Evolutionary conservation across 2,888 invertebrate genomes (phyloP), one percentile per base, ranked within the genome.

Genomic region (Cephus pulcher): DNA sequence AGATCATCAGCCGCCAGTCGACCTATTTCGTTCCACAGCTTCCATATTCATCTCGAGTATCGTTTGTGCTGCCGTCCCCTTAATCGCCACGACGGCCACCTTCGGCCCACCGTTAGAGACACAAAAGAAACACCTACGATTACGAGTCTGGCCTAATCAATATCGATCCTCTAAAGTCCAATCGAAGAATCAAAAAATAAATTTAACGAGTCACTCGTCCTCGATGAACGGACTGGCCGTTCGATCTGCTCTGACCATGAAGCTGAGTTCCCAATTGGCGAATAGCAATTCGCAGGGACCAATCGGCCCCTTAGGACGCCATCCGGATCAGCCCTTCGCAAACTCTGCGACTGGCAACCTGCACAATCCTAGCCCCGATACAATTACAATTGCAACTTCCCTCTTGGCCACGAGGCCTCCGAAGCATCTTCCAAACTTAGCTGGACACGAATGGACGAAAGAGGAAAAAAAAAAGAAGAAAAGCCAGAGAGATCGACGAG

Each of bases 391-490:
- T 23, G 23, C 9, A 23, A 23, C 56, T 56, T 6, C 40, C 40
- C 15, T 6, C 15, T 6, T 15, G 40, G 1, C 6, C 15, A 40
- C 40, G 40, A 40, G 15, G 15, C 15, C 40, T 15, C 15, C 15
- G 40, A 6, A 15, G 40, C 15, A 40, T 40, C 70, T 15, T 56
- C 23, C 34, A 75, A 73, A 71, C 73, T 73, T 12, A 34, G 73
- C 37, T 40, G 70, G 12, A 33, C 11, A 40, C 23, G 70, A 75
- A 35, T 68, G 32, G 37, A 79, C 11, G 12, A 34, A 35, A 35
- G 12, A 77, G 77, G 68, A 73, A 69, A 69, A 56, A 69, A 56
- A 75, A 69, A 40, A 34, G 69, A 34, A 4, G 68, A 69, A 73
- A 30, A 75, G 12, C 2, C 34, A 30, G 33, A 11, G 56, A 15